These are phyloP conservation scores for Uromys caudimaculatus DNA, from an alignment of 2,797 vertebrate genomes.

Conservation along the genomic window DNA sequence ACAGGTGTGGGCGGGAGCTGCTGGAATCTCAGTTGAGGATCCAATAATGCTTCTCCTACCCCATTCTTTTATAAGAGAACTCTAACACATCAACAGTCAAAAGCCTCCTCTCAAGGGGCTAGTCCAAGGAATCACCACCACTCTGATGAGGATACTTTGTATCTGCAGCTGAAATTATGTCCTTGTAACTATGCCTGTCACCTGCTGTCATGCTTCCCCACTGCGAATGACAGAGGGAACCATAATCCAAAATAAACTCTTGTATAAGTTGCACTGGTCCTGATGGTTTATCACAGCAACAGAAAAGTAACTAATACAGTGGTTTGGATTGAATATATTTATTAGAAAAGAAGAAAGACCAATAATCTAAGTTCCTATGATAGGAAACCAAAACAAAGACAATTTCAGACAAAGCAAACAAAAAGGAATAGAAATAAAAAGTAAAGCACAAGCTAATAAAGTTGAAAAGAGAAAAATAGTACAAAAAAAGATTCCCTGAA, in stretches of 20 bases:
- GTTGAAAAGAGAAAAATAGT: conserved; percentile 34
- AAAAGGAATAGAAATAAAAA: conserved; percentile 13
- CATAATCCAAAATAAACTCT: not conserved
- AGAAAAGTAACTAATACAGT: not conserved
- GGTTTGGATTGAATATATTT: not conserved
- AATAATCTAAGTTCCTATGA: not conserved
- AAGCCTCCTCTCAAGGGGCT: not conserved
- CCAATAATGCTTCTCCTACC: not conserved
- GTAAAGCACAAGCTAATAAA: not conserved
- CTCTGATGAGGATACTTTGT: not conserved
- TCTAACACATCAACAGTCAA: not conserved
- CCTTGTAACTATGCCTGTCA: not conserved
- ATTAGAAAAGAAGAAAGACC: not conserved
- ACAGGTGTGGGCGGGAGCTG: not conserved
- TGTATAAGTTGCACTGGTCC: not conserved
- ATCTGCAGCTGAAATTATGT: not conserved
- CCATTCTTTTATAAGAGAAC: not conserved
- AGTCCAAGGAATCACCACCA: not conserved
- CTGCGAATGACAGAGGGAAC: not conserved
- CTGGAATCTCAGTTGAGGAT: not conserved
- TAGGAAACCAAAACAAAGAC: conserved; percentile 1
- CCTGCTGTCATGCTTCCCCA: not conserved
- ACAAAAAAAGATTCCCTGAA: conserved; percentile 20
- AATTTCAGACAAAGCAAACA: conserved; percentile 9
- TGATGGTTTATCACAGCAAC: not conserved